Conservation (phyloP, 1,140 invertebrate species). For the Drosophila pectinifera region DNA sequence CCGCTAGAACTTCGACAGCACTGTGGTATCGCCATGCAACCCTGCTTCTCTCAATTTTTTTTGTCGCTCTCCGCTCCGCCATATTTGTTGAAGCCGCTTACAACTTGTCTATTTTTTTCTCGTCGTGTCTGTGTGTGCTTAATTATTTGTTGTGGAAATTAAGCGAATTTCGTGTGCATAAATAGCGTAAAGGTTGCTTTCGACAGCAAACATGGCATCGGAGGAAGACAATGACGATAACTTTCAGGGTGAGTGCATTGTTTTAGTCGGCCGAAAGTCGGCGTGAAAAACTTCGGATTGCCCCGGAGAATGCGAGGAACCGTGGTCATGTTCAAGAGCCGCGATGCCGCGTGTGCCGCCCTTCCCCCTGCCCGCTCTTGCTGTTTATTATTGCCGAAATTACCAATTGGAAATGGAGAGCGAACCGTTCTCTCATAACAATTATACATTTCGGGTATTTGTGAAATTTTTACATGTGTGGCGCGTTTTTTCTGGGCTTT, state of each 20-base stretch:
- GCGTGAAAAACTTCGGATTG: conserved; percentile 61
- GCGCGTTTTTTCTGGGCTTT: conserved; percentile 64
- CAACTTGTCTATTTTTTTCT: conserved; percentile 72
- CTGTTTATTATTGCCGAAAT: conserved; percentile 51
- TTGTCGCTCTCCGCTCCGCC: conserved; percentile 59
- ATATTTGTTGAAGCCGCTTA: conserved; percentile 66
- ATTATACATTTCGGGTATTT: conserved; percentile 23
- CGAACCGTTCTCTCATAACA: background rate
- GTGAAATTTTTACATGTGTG: conserved; percentile 53
- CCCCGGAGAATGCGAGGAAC: conserved; percentile 59
- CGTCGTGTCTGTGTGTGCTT: conserved; percentile 81
- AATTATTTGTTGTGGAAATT: conserved; percentile 81
- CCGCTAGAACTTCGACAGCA: conserved; percentile 2
- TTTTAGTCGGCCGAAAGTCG: conserved; percentile 48
- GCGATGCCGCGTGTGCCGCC: conserved; percentile 65
- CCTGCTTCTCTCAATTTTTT: conserved; percentile 37
- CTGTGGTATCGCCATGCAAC: conserved; percentile 29
- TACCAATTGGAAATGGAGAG: conserved; percentile 15
- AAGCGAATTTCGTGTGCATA: conserved; percentile 73
- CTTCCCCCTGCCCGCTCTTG: conserved; percentile 27
- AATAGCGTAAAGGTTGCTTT: conserved; percentile 62
- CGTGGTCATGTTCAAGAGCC: conserved; percentile 80
- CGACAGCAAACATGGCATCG: conserved; percentile 77
- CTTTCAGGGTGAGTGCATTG: conserved; percentile 76
- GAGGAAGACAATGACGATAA: conserved; percentile 84